phyloP scores from a whole-genome alignment of 1,140 invertebrate species.

The Polypedilum pembai region DNA sequence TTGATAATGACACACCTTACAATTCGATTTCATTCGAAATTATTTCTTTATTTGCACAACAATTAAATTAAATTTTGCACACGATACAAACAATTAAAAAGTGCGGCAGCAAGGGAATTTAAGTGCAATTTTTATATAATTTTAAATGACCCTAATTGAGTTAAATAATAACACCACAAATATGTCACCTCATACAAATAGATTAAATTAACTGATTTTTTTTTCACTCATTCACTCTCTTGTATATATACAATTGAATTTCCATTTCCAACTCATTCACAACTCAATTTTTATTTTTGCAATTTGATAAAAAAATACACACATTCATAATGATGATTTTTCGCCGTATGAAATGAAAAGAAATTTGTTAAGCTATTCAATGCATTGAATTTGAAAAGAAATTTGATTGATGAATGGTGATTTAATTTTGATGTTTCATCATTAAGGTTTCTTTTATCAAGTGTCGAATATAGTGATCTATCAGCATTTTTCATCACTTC shows the following conservation, averaged over 20 bases:
- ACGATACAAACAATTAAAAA: neutral
- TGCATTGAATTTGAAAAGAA: neutral
- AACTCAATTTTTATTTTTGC: slow-evolving; percentile 12
- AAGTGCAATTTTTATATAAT: neutral
- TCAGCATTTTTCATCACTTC: neutral
- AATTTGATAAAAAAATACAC: slow-evolving; percentile 6
- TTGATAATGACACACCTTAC: slow-evolving; percentile 9
- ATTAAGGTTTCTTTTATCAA: neutral
- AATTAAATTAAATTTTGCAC: neutral
- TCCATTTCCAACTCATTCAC: neutral
- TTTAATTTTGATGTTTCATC: slow-evolving; percentile 26
- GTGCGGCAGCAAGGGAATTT: neutral
- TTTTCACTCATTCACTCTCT: neutral
- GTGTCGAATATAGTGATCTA: neutral
- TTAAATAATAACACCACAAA: neutral
- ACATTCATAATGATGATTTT: too few relatives aligned
- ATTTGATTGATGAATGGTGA: slow-evolving; percentile 25
- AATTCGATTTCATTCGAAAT: neutral
- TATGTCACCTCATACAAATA: neutral
- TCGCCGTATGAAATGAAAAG: neutral
- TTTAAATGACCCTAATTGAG: slow-evolving; percentile 9
- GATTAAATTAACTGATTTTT: slow-evolving; percentile 2
- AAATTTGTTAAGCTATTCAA: slow-evolving; percentile 15
- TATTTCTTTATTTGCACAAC: neutral
- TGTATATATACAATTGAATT: neutral